phyloP scores from a whole-genome alignment of 2,113 vertebrate species.

The Pedetes capensis region DNA sequence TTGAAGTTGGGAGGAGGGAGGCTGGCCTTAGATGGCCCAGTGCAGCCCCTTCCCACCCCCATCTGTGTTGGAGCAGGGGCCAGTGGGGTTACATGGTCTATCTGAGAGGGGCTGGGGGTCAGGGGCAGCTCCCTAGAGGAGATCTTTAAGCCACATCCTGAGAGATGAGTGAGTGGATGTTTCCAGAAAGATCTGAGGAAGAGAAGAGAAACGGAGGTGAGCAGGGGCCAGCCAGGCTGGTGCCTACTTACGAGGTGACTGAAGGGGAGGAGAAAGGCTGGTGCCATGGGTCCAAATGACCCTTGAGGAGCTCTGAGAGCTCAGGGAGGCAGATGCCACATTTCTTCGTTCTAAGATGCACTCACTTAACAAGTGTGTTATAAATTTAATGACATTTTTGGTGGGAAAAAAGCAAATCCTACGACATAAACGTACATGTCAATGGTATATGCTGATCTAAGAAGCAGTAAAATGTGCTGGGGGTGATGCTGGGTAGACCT shows the following conservation, averaged over 20 bases:
- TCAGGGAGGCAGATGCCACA: background rate
- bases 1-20: background rate
- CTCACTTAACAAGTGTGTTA: background rate
- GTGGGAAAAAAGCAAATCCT: background rate
- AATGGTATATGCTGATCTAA: background rate
- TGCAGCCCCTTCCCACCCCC: background rate
- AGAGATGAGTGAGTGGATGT: background rate
- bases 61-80: background rate
- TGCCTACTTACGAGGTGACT: rapidly evolving
- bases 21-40: background rate
- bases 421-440: background rate
- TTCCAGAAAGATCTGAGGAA: background rate
- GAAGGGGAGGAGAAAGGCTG: background rate
- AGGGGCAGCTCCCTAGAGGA: background rate
- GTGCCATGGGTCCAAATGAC: background rate
- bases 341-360: background rate
- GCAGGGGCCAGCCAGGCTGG: background rate
- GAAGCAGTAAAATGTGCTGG: background rate
- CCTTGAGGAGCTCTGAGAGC: background rate
- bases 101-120: background rate
- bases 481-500: too few relatives aligned
- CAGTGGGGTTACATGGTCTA: background rate
- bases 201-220: background rate
- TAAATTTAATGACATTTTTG: background rate
- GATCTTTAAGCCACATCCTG: background rate